Conservation (phyloP, 2,888 invertebrate genomes). For the Machimus atricapillus region DNA sequence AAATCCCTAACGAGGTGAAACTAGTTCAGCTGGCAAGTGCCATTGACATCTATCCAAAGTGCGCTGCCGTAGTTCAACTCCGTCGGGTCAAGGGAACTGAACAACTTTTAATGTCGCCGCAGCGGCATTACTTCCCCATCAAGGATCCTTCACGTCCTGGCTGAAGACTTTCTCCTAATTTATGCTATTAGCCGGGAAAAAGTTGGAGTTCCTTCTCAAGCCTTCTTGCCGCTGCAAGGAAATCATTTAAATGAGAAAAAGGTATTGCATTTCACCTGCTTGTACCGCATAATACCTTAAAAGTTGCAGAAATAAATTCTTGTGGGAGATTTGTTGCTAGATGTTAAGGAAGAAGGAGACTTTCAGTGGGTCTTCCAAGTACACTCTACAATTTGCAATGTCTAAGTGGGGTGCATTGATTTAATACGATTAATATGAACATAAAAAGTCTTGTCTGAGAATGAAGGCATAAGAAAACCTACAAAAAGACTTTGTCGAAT, state of each 20-base stretch:
- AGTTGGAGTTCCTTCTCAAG: background rate
- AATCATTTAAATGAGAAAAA: background rate
- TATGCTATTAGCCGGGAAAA: background rate
- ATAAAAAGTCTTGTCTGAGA: no score
- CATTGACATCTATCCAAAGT: background rate
- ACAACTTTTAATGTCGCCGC: background rate
- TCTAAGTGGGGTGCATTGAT: background rate
- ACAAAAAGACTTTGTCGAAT: no score
- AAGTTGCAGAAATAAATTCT: background rate
- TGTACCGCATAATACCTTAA: background rate
- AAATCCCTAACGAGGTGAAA: background rate
- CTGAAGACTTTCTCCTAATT: background rate
- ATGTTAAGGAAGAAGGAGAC: background rate
- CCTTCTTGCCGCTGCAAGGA: background rate
- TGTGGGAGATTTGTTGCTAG: background rate
- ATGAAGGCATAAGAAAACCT: no score
- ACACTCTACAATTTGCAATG: background rate
- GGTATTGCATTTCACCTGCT: background rate
- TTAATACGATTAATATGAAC: no score
- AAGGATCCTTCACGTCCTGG: background rate
- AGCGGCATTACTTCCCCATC: background rate
- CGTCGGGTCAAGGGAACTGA: slow-evolving; percentile 14
- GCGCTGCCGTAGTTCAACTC: background rate
- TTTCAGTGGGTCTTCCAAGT: background rate
- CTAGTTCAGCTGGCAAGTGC: background rate